Conservation (phyloP, 2,888 invertebrate species). For the Fragum whitleyi region DNA sequence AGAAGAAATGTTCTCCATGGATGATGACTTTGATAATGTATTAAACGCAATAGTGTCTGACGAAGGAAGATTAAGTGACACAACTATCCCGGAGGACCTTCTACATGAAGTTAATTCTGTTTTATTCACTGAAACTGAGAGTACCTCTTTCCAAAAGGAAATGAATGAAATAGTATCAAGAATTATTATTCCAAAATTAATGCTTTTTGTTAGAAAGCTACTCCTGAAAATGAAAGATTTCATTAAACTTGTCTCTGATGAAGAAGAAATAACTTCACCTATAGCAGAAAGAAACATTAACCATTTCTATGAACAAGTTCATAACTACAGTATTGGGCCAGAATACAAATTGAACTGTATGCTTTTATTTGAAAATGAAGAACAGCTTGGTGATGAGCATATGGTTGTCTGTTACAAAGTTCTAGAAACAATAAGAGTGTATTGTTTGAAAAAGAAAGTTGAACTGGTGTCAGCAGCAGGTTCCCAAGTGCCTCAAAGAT, state of each 20-base stretch:
- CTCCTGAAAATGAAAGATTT: constrained; percentile 4
- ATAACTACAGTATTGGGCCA: constrained; percentile 16
- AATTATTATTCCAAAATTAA: neutral
- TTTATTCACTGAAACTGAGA: constrained; percentile 2
- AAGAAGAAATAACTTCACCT: neutral
- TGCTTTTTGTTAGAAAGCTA: constrained; percentile 12
- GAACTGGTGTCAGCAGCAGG: neutral
- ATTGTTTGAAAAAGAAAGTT: constrained; percentile 13
- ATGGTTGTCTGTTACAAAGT: constrained; percentile 25
- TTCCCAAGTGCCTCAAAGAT: neutral
- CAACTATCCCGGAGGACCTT: constrained; percentile 5
- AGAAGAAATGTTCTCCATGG: neutral
- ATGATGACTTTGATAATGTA: constrained; percentile 32
- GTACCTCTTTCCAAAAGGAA: neutral
- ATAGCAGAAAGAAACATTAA: constrained; percentile 19
- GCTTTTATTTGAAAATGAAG: constrained; percentile 25
- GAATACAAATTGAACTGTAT: constrained; percentile 27
- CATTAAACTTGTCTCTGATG: neutral
- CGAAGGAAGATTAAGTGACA: constrained; percentile 1
- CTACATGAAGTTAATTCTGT: neutral
- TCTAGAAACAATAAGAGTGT: constrained; percentile 6
- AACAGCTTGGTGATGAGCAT: constrained; percentile 6
- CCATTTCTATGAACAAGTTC: constrained; percentile 2
- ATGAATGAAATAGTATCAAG: constrained; percentile 21
- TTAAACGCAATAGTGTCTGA: neutral